Evolutionary conservation across 2,888 invertebrate species (phyloP), one percentile per base, ranked within the genome.

Genomic region (Eumacrocentrus americanus): DNA sequence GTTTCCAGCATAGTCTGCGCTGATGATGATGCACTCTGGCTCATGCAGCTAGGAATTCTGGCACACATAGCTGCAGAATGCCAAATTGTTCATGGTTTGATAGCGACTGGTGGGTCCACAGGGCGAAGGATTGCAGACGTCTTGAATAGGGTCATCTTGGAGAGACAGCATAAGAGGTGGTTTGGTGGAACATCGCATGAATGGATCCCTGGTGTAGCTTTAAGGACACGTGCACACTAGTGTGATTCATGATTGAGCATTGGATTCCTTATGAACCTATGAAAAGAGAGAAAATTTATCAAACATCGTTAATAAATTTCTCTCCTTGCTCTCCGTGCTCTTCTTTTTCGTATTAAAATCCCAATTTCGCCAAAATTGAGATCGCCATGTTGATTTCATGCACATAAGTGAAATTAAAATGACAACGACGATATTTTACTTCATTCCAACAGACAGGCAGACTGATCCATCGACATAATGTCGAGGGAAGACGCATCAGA

Each of bases 21-120:
- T n/a, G n/a, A n/a, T 92, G 3, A 92, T 87, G 11, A 91, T 86
- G 80, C 94, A 94, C 80, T 94, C 93, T 0, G 93, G 91, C 70
- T 89, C n/a, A n/a, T 84, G 74, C 94, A 94, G 1, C 83, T 83
- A 85, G 84, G 81, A 89, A 91, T 37, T 91, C 91, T 47, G 90
- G 86, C 22, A 90, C 76, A 76, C 93, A n/a, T n/a, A 93, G 64
- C 90, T 88, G 73, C 93, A 93, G 23, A 89, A 82, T 0, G 89
- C 89, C 75, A 84, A 84, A 22, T 83, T 83, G 58, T 82, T 83
- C 65, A 83, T 82, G 46, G 80, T 76, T 29, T 84, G 83, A 72
- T 94, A 94, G 7, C 88, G 81, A 12, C 92, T 89, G 76, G 91
- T 90, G 2, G 88, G 85, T 23, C 94, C 93, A 77, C 94, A 94